Percentiles rank a stretch among this genome's conserved stretches.
phyloP scores from a whole-genome alignment of 2,888 invertebrate species.

The Ennomos quercinarius region DNA sequence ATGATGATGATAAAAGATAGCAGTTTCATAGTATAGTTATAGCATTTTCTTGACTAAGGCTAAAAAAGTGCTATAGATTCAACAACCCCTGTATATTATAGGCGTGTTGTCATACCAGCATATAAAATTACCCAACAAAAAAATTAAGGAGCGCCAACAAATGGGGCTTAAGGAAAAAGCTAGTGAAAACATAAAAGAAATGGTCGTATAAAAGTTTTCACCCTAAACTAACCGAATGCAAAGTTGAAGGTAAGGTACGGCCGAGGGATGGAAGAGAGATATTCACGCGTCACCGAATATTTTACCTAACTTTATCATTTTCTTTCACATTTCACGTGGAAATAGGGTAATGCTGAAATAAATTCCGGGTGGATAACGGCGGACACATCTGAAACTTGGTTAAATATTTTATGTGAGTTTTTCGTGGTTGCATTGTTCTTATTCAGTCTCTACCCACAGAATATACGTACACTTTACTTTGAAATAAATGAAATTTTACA shows the following conservation, averaged over 20 bases:
- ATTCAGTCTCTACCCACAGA: no score
- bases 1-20: no score
- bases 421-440: no score
- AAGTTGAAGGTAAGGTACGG: conserved; percentile 31
- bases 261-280: conserved; percentile 27
- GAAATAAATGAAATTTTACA: no score
- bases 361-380: conserved; percentile 10
- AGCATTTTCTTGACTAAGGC: no score
- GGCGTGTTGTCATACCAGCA: no score
- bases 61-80: no score
- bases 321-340: conserved; percentile 32
- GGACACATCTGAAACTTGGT: not conserved
- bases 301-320: conserved; percentile 37
- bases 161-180: conserved; percentile 16
- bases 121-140: not conserved
- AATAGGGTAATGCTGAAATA: conserved; percentile 24
- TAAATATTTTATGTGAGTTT: no score
- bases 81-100: no score
- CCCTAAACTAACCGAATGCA: conserved; percentile 28
- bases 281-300: conserved; percentile 38
- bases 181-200: conserved; percentile 27
- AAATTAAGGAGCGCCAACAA: conserved; percentile 6
- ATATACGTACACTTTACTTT: no score
- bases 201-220: conserved; percentile 29
- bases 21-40: no score